These are phyloP conservation scores for Crotalus viridis DNA, from an alignment of 2,113 vertebrate species.

Conservation along the genomic window DNA sequence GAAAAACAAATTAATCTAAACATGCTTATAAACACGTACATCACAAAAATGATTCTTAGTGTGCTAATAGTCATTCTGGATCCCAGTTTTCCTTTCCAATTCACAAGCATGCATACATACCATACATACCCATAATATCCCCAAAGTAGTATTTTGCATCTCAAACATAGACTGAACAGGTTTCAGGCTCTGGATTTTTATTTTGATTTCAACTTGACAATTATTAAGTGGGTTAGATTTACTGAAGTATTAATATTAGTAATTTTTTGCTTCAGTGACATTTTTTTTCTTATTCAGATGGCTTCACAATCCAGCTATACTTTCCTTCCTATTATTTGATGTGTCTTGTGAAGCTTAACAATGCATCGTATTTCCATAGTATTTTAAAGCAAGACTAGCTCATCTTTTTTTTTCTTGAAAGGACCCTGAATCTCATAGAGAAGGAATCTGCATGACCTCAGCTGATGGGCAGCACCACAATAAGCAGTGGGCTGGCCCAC, in stretches of 20 bases:
- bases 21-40: not conserved
- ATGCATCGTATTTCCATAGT: not conserved
- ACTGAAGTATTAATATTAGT: slow-evolving; percentile 4
- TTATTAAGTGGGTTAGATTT: not conserved
- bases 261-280: not conserved
- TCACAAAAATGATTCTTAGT: not conserved
- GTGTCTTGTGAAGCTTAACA: not conserved
- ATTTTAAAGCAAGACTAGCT: not conserved
- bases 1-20: not conserved
- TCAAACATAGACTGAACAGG: not conserved
- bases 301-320: not conserved
- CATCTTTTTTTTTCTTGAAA: not conserved
- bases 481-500: not conserved
- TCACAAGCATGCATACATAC: no score
- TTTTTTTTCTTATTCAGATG: not conserved
- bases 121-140: not conserved
- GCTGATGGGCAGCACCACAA: not conserved
- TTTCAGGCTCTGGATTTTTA: not conserved
- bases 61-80: not conserved
- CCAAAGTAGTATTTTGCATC: not conserved
- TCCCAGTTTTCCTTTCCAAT: not conserved
- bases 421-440: not conserved
- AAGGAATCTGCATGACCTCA: not conserved
- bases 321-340: not conserved
- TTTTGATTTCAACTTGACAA: not conserved